Evolutionary conservation across 2,797 vertebrate species (phyloP), one percentile per base, ranked within the genome.

Genomic region (Orientallactaga sibirica): DNA sequence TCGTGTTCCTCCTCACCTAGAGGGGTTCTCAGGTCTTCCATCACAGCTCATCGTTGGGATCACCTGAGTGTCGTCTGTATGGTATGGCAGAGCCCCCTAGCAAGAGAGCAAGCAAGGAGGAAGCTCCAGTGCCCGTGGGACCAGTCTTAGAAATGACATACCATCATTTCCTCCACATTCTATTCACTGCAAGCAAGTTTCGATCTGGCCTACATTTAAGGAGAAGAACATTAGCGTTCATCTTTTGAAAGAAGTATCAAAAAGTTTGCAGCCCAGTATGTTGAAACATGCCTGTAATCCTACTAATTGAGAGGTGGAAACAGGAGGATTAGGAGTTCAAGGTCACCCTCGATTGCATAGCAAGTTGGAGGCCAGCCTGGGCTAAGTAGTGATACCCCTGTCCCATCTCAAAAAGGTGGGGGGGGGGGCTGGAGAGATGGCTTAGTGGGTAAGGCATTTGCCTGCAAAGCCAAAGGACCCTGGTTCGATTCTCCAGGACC

Each of bases 181-280:
- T 75, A 7, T 55, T 52, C 10, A 25, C 82, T 73, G 67, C 48
- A 90, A 64, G 58, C 29, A 29, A 70, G 68, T 7, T n/a, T 64
- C 61, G 25, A n/a, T 67, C 16, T 43, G 73, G 25, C 41, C 55
- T 37, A 2, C 64, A 52, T 71, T 85, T 81, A 85, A 84, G 37
- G 52, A 27, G 48, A 84, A 12, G 48, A 80, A 55, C 37, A 43
- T 89, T 82, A 64, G 77, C 29, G 27, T 68, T 48, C 55, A 9
- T 68, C 64, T 93, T 90, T 92, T 29, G 66, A 95, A 67, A 75
- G 27, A 62, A 76, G n/a, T 62, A 68, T 71, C 20, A 79, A 19
- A 84, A 83, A n/a, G 18, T 24, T 70, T 58, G 29, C 5, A 33
- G 66, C 1, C 6, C 25, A 71, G 19, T 33, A 11, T 75, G 58